Percentiles rank a stretch among this genome's conserved stretches.
Conservation (phyloP, 2,113 vertebrate species). For the Alligator mississippiensis region DNA sequence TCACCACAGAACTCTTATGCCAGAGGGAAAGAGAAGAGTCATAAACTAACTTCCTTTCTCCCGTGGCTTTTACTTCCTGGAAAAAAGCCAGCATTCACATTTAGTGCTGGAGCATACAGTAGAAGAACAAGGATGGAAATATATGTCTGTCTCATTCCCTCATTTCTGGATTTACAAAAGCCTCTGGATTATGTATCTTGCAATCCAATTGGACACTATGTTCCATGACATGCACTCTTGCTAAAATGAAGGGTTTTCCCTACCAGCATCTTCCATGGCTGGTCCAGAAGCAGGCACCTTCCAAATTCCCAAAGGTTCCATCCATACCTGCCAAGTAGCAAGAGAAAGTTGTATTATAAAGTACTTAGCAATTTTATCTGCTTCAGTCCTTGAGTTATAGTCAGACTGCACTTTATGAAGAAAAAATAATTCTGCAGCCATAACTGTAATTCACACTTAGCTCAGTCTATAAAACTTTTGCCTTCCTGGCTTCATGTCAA, state of each 20-base stretch:
- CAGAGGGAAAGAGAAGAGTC: not conserved
- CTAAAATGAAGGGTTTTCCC: not conserved
- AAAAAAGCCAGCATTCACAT: not conserved
- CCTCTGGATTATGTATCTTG: not conserved
- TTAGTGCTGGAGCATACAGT: not conserved
- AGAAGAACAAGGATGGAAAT: not conserved
- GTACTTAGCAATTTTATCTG: not conserved
- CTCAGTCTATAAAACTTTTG: slow-evolving; percentile 64
- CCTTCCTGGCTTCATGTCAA: slow-evolving; percentile 52
- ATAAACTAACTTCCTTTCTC: not conserved
- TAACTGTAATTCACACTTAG: slow-evolving; percentile 62
- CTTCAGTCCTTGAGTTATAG: not conserved
- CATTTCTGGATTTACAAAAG: not conserved
- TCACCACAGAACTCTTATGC: accelerated
- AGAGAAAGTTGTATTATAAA: not conserved
- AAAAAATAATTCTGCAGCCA: not conserved
- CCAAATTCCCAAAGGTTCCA: not conserved
- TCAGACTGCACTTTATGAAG: not conserved
- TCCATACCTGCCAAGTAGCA: not conserved
- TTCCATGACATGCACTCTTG: not conserved
- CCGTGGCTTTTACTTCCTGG: not conserved
- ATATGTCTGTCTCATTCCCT: not conserved
- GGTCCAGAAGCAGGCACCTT: slow-evolving; percentile 10
- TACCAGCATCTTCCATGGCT: not conserved
- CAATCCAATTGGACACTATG: not conserved